These are phyloP conservation scores for Hyalella azteca DNA, from an alignment of 2,888 invertebrate genomes.

Conservation along the genomic window DNA sequence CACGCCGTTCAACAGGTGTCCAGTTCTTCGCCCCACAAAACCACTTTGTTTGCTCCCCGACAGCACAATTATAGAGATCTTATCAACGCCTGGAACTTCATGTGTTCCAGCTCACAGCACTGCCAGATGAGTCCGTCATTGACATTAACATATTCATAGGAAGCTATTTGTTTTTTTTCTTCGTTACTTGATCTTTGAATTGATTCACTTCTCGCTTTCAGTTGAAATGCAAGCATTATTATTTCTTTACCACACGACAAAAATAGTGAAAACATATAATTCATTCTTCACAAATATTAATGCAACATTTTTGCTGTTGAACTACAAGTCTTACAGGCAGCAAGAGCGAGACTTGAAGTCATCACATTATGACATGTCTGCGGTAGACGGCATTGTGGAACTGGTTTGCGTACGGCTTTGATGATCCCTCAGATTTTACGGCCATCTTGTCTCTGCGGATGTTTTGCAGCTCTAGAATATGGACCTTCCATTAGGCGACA, in stretches of 20 bases:
- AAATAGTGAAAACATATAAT: no score
- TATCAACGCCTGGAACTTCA: slow-evolving; percentile 16
- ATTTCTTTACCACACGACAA: no score
- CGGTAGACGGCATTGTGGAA: not conserved
- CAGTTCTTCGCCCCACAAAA: not conserved
- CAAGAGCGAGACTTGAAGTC: no score
- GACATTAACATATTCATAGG: no score
- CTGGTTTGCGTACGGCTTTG: not conserved
- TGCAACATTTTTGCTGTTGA: no score
- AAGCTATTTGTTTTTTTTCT: no score
- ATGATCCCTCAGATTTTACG: not conserved
- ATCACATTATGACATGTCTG: no score
- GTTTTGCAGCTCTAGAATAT: not conserved
- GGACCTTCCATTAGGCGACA: not conserved
- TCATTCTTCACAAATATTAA: no score
- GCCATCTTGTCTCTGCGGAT: not conserved
- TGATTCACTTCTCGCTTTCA: no score
- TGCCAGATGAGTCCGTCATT: not conserved
- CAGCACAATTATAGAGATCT: slow-evolving; percentile 8
- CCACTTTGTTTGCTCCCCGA: not conserved
- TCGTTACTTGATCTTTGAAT: no score
- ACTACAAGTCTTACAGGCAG: no score
- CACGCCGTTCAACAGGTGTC: not conserved
- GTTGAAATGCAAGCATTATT: no score
- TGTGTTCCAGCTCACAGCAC: not conserved